These are phyloP conservation scores for Gymnocephalus cernua DNA, from an alignment of 2,113 vertebrate genomes.

Conservation along the genomic window DNA sequence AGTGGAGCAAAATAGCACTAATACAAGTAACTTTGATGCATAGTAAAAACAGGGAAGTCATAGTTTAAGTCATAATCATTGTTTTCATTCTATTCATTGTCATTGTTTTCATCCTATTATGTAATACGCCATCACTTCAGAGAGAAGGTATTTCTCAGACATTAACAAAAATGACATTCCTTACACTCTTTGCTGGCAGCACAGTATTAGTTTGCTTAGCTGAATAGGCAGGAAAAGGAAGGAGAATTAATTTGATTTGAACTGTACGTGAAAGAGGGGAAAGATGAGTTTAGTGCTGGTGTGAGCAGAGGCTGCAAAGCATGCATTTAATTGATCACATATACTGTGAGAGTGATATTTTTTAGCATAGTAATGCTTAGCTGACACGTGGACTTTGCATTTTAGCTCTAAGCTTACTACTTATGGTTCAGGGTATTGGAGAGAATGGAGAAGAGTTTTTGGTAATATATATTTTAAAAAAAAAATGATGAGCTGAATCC, in stretches of 20 bases:
- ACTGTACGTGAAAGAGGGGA: not conserved
- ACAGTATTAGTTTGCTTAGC: not conserved
- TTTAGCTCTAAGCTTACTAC: not conserved
- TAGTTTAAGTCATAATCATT: too few relatives aligned
- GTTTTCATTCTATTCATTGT: too few relatives aligned
- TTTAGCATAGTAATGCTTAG: not conserved
- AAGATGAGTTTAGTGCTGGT: not conserved
- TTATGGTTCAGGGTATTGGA: not conserved
- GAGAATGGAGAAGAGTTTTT: not conserved
- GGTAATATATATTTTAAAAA: not conserved
- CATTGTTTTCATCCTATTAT: not conserved
- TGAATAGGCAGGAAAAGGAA: not conserved
- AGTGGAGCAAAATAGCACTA: not conserved
- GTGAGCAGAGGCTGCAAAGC: not conserved
- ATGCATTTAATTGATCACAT: not conserved
- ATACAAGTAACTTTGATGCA: slow-evolving; percentile 7
- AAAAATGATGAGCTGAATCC: not conserved
- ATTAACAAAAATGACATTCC: slow-evolving; percentile 25
- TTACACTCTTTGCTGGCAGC: not conserved
- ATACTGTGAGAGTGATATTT: not conserved
- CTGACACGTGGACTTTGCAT: not conserved
- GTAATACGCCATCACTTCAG: not conserved
- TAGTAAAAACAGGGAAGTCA: not conserved
- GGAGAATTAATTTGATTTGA: slow-evolving; percentile 3
- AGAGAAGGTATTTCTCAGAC: slow-evolving; percentile 8